Conservation (phyloP, 2,888 invertebrate species). For the Napeogenes inachia region DNA sequence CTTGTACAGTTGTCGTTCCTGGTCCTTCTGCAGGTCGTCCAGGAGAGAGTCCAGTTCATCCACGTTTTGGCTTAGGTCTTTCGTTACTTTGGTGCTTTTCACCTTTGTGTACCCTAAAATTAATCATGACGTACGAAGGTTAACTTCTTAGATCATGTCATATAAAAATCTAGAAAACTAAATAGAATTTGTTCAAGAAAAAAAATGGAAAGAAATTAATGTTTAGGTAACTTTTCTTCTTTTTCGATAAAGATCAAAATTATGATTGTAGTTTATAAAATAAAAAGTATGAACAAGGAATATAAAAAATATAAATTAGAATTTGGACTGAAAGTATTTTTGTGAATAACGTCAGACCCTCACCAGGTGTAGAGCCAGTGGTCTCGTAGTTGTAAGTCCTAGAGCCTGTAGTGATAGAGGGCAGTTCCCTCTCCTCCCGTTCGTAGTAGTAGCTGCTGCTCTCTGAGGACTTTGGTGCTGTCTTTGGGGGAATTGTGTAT, state of each 20-base stretch:
- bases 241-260: too few relatives aligned
- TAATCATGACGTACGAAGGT: neutral
- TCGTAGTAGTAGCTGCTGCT: constrained; percentile 65
- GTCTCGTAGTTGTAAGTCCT: constrained; percentile 67
- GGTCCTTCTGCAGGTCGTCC: constrained; percentile 82
- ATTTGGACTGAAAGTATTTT: too few relatives aligned
- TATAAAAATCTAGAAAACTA: too few relatives aligned
- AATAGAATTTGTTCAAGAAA: too few relatives aligned
- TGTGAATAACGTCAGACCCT: constrained; percentile 1
- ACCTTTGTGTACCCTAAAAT: constrained; percentile 63
- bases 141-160: too few relatives aligned
- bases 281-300: too few relatives aligned
- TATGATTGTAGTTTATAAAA: too few relatives aligned
- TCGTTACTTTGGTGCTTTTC: constrained; percentile 61
- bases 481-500: constrained; percentile 62
- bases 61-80: constrained; percentile 79
- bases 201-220: too few relatives aligned
- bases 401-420: constrained; percentile 54
- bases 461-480: constrained; percentile 56
- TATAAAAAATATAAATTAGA: too few relatives aligned
- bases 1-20: constrained; percentile 71
- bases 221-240: too few relatives aligned
- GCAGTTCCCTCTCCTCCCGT: constrained; percentile 61
- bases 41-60: constrained; percentile 86
- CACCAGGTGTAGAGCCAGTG: constrained; percentile 59